Base-by-base conservation (phyloP, 2,888 invertebrate genomes). In the Agonopterix subpropinquella region DNA sequence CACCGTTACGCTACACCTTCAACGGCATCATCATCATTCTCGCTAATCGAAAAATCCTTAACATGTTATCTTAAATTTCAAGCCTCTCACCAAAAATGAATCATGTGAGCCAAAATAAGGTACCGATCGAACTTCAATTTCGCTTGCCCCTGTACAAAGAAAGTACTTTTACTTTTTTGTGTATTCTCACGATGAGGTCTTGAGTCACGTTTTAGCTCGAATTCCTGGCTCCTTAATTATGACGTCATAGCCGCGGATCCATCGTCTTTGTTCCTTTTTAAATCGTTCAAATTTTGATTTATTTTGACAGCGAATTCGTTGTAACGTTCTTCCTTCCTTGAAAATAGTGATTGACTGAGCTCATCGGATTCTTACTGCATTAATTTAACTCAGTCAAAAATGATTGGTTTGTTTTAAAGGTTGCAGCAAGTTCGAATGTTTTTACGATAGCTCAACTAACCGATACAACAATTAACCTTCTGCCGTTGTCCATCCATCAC, bases 121-220 rank as follows among this genome's bases (percentile, higher is more conserved):
- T 58, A 70, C 69, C 68, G 66, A 77, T 77, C 75, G 77, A 77
- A 72, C 70, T 73, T 74, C 70, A 76, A 77, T 81, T 78, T 79
- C 61, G 70, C 71, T 67, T 68, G 73, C 73, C 76, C 59, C 73
- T 74, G 77, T 78, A 79, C 78, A 81, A 86, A 84, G 86, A 84
- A 80, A 83, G 79, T 65, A 82, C 86, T 85, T 78, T 86, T 87
- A 86, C 87, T 85, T 84, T 85, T 85, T 80, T 73, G 64, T 73
- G 67, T 80, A 77, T 82, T 81, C 81, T 77, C 79, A 81, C 80
- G 79, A 67, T 61, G 54, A 51, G 53, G 54, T 57, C 64, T 68
- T 83, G 82, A 87, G 69, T 86, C 83, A 85, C 65, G 56, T 65
- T 59, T 60, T 61, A 64, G 61, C 62, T 62, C 62, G 59, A 66